Conservation (phyloP, 2,888 invertebrate species). For the Aricia artaxerxes region DNA sequence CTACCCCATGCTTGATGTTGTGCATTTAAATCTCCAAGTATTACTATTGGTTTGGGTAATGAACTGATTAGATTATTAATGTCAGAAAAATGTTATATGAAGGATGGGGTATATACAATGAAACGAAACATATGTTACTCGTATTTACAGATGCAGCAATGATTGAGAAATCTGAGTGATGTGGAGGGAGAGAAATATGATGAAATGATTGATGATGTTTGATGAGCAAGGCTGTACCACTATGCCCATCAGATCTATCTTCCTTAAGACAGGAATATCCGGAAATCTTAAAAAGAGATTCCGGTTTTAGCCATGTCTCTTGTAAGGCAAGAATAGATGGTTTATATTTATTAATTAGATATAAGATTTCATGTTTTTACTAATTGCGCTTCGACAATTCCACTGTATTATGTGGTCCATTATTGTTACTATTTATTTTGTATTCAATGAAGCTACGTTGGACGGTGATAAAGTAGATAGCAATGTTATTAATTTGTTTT, state of each 20-base stretch:
- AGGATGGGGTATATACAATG: background rate
- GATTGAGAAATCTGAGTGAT: no score
- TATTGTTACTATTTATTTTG: background rate
- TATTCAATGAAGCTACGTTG: slow-evolving; percentile 1
- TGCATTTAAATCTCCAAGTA: slow-evolving; percentile 19
- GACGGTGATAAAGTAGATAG: slow-evolving; percentile 10
- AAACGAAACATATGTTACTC: no score
- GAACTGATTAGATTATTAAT: background rate
- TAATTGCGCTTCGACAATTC: background rate
- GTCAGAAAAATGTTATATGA: background rate
- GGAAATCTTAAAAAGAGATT: background rate
- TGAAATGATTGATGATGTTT: no score
- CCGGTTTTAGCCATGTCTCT: slow-evolving; percentile 18
- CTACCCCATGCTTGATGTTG: slow-evolving; percentile 21
- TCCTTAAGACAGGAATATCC: background rate
- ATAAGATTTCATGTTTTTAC: background rate
- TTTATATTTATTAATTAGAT: slow-evolving; percentile 8
- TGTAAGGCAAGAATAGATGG: background rate
- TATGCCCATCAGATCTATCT: no score
- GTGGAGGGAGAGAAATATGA: background rate
- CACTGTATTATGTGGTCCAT: background rate
- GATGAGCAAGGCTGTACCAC: no score
- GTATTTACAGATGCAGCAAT: no score
- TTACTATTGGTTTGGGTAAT: slow-evolving; percentile 2
- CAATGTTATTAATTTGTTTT: background rate